Conservation (phyloP, 2,113 vertebrate species). For the Neolamprologus longior region DNA sequence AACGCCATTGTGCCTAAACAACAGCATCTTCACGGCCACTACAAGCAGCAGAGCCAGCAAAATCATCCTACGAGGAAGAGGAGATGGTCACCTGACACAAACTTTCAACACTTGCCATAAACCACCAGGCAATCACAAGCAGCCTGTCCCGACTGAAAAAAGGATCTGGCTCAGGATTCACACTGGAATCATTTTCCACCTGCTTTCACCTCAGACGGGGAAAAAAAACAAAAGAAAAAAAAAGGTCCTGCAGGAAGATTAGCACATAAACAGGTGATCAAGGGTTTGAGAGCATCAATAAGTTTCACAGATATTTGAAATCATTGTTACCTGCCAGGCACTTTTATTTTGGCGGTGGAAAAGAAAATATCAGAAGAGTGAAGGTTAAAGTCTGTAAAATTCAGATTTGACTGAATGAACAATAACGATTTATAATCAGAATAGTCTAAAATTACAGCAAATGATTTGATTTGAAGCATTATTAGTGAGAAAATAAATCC, state of each 20-base stretch:
- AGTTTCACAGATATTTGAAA: background rate
- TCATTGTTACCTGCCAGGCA: background rate
- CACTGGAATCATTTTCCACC: background rate
- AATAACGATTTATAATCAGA: background rate
- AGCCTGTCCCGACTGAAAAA: background rate
- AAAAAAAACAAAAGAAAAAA: background rate
- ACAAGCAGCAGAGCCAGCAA: background rate
- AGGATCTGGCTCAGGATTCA: background rate
- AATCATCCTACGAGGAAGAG: background rate
- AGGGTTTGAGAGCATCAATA: background rate
- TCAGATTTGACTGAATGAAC: background rate
- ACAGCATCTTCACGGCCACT: background rate
- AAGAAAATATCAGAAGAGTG: background rate
- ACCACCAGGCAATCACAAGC: background rate
- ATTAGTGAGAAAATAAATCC: background rate
- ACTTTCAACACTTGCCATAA: background rate
- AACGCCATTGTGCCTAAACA: background rate
- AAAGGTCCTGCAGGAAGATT: background rate
- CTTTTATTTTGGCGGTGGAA: background rate
- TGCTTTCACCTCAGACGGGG: background rate
- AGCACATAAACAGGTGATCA: background rate
- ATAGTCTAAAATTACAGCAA: background rate
- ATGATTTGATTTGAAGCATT: background rate
- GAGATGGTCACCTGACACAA: background rate
- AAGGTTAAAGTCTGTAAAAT: background rate